Conservation (phyloP, 2,888 invertebrate genomes). For the Eupithecia pulchellata region DNA sequence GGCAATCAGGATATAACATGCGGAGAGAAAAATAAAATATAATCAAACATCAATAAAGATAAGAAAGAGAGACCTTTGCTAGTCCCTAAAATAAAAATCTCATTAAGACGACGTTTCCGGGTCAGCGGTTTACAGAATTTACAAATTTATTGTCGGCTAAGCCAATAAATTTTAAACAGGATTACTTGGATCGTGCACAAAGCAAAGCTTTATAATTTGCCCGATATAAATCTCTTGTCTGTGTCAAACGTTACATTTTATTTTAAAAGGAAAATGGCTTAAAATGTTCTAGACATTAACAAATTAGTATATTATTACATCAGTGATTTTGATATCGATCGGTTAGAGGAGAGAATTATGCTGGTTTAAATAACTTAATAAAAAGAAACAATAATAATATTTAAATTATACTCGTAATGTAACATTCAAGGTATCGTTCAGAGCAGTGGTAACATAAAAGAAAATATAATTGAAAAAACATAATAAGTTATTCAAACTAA, state of each 20-base stretch:
- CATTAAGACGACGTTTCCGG: conserved; percentile 76
- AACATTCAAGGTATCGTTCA: not conserved
- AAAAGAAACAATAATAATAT: too few relatives aligned
- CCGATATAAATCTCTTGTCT: conserved; percentile 75
- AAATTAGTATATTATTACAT: conserved; percentile 18
- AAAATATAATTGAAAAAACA: not conserved
- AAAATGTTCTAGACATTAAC: conserved; percentile 35
- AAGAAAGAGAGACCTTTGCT: conserved; percentile 58
- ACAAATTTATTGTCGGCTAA: conserved; percentile 81
- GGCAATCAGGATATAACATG: conserved; percentile 53
- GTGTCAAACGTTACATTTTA: conserved; percentile 65
- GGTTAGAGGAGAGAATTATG: not conserved
- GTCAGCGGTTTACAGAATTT: conserved; percentile 76
- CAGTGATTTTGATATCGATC: not conserved
- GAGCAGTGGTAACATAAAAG: not conserved
- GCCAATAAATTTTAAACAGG: conserved; percentile 83
- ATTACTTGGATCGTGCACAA: conserved; percentile 78
- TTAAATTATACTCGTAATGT: not conserved
- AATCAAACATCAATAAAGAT: conserved; percentile 49
- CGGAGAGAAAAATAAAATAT: conserved; percentile 49
- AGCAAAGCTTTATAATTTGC: conserved; percentile 81
- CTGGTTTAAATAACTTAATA: not conserved
- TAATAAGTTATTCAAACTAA: not conserved
- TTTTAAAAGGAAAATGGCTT: conserved; percentile 49
- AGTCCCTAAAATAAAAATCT: conserved; percentile 69